Base-by-base conservation (phyloP, 2,888 invertebrate genomes). In the Nomada flava region DNA sequence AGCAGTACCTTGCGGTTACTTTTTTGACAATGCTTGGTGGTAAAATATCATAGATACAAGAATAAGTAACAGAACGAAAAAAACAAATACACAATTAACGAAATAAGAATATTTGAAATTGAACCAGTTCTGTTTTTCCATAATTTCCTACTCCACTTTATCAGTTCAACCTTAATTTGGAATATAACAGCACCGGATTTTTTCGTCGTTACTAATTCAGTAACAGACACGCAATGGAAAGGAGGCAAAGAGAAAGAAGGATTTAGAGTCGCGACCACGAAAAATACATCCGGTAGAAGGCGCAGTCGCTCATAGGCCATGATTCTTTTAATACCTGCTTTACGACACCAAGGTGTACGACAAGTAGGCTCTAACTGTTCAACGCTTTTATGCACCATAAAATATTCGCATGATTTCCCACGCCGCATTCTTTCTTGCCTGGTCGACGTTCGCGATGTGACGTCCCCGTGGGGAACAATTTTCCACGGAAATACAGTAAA, bases 371-470 rank as follows among this genome's bases (percentile, higher is more conserved):
- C 73, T 70, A 82, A 83, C 70, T 72, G 76, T 75, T 85, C 84
- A 59, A 42, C 77, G 78, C 76, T 82, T 88, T 88, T 87, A 89
- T 65, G 83, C 59, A 29, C 74, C 79, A 81, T 83, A 81, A 88
- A 88, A 88, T 87, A 86, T 89, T 87, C 79, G 72, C 82, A 86
- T 82, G 84, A 82, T 87, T 87, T 81, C 78, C 83, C 71, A 60
- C 69, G 57, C 65, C 60, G 80, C 82, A 78, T 86, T 82, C 85
- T 86, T 81, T 75, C 80, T 74, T 77, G 72, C 52, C 44, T 18
- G 23, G 18, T 20, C 69, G 67, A 15, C 29, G 29, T 47, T 75
- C 69, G 15, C 63, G 36, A 36, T 36, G 36, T 47, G 73, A 85
- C 71, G 73, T 55, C 64, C 57, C 84, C 76, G 65, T 44, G 29